Percentiles rank a stretch among this genome's conserved stretches.
Evolutionary conservation across 2,888 invertebrate species (phyloP).

Genomic region (Junonia oenone): DNA sequence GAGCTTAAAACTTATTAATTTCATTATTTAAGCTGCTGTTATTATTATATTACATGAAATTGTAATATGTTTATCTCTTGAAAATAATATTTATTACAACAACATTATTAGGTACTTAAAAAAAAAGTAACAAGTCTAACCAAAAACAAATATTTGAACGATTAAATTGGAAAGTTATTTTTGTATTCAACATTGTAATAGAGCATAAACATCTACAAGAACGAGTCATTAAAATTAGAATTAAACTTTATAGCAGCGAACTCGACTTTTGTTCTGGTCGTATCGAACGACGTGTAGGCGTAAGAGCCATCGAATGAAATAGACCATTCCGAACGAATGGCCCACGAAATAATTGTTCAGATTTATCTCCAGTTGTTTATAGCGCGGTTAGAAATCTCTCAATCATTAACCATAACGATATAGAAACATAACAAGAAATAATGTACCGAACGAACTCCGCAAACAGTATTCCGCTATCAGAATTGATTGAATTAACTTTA

Average conservation of each 20-base stretch:
- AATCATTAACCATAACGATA: slow-evolving; percentile 35
- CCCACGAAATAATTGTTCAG: slow-evolving; percentile 54
- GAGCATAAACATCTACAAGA: neutral
- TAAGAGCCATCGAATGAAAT: slow-evolving; percentile 52
- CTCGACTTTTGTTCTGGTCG: slow-evolving; percentile 26
- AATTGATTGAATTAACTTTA: slow-evolving; percentile 51
- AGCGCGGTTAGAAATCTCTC: slow-evolving; percentile 39
- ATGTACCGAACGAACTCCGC: slow-evolving; percentile 26
- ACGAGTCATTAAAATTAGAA: slow-evolving; percentile 7
- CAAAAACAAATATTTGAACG: too few species aligned
- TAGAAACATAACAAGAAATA: slow-evolving; percentile 32
- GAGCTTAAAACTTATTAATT: too few species aligned
- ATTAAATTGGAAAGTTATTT: too few species aligned
- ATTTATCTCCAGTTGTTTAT: slow-evolving; percentile 53
- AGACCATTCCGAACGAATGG: slow-evolving; percentile 46
- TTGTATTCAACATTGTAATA: neutral
- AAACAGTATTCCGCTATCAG: slow-evolving; percentile 36
- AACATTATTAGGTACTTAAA: too few species aligned
- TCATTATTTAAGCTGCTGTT: too few species aligned
- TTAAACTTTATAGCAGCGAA: slow-evolving; percentile 9
- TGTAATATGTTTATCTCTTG: too few species aligned
- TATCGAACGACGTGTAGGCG: slow-evolving; percentile 47
- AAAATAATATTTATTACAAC: too few species aligned
- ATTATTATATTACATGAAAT: too few species aligned
- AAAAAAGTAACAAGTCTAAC: too few species aligned